Evolutionary conservation across 2,113 vertebrate species (phyloP), one percentile per base, ranked within the genome.

Genomic region (Felis catus): DNA sequence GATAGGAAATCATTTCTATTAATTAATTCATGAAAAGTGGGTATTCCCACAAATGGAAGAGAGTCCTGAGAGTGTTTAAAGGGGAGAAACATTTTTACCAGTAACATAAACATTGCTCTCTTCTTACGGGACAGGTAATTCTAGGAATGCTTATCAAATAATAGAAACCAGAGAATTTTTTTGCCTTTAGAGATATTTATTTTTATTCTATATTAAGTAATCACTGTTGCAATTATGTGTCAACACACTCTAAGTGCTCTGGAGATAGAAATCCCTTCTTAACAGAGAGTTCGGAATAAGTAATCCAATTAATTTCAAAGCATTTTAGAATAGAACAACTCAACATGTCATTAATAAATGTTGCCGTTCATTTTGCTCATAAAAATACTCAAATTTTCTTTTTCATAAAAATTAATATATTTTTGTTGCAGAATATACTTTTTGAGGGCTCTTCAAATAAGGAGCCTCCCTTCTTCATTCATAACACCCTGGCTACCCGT

Each of bases 201-300:
- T 81, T 86, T 58, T 91, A 85, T 79, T 53, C 23, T 58, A 16
- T 53, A 25, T 58, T 91, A 65, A 78, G 61, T 71, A 76, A n/a
- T 82, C 58, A 89, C 53, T 48, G 21, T 73, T 93, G 14, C 29
- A 18, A 29, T 93, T 65, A 89, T 85, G 31, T 91, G 29, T 68
- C 55, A 93, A 83, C 81, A 91, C 68, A 66, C 63, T 65, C 58
- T 41, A 58, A 51, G 23, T 92, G 48, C 45, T 94, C 81, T 70
- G 63, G 79, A 95, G 39, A 89, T 33, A 71, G 51, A 12, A 74
- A 84, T 87, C 63, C 16, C 83, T 92, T 94, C n/a, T 90, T 85
- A 70, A 21, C 66, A 87, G 58, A 94, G 45, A 66, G 4, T 91
- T 89, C 19, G 6, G 36, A 65, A 53, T 71, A 76, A 93, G 21